Evolutionary conservation across 2,113 vertebrate genomes (phyloP).

Genomic region (Gambusia holbrooki): DNA sequence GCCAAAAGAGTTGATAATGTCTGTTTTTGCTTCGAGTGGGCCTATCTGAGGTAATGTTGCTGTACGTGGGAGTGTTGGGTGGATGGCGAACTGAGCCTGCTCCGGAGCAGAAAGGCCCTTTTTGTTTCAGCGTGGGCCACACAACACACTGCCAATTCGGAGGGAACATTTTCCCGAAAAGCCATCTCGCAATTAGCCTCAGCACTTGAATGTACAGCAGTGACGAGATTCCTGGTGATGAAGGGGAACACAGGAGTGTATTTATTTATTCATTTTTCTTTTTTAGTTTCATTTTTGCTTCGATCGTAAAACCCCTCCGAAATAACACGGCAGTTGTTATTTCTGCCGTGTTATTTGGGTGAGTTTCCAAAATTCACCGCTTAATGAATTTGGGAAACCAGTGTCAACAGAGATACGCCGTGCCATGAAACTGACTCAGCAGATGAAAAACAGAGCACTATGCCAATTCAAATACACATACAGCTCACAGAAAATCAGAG

Average conservation of each 20-base stretch:
- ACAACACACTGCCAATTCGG: not conserved
- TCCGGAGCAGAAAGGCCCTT: not conserved
- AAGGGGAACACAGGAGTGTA: not conserved
- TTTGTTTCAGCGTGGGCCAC: not conserved
- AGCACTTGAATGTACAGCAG: not conserved
- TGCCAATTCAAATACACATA: not conserved
- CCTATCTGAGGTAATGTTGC: not conserved
- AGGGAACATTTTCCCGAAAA: not conserved
- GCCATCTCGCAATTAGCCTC: not conserved
- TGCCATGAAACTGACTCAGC: not conserved
- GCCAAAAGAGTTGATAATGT: too few species aligned
- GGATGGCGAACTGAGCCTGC: not conserved
- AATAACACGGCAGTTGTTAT: not conserved
- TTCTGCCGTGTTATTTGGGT: too few species aligned
- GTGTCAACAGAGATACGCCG: too few species aligned
- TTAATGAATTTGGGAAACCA: not conserved
- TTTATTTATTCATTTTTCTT: not conserved
- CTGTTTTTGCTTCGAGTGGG: not conserved
- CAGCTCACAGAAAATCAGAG: not conserved
- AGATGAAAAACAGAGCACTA: not conserved
- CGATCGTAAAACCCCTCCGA: not conserved
- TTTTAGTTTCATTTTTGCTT: not conserved
- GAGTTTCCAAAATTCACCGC: not conserved
- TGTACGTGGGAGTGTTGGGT: not conserved
- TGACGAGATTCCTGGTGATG: not conserved